Conservation (phyloP, 2,888 invertebrate genomes). For the Pterobdella sp. region DNA sequence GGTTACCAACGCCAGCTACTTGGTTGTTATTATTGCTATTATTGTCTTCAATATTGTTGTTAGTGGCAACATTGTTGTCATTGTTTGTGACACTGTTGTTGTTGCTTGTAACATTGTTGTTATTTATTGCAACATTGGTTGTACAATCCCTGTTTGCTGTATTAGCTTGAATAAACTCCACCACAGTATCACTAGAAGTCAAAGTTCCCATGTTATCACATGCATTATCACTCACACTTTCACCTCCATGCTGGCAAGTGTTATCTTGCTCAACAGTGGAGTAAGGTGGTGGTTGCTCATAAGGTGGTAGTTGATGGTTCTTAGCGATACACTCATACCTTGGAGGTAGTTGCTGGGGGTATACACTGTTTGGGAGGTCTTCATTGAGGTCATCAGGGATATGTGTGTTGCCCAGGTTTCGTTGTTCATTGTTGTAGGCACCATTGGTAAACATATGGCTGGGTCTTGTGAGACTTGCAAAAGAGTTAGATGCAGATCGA, state of each 20-base stretch:
- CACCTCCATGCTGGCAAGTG: not conserved
- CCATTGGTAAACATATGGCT: not conserved
- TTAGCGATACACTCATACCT: not conserved
- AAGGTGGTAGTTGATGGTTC: not conserved
- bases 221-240: not conserved
- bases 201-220: not conserved
- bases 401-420: not conserved
- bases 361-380: not conserved
- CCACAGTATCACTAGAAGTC: not conserved
- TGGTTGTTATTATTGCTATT: slow-evolving; percentile 8
- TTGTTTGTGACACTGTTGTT: not conserved
- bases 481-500: too few relatives aligned
- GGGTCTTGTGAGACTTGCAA: not conserved
- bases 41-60: not conserved
- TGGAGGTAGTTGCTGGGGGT: not conserved
- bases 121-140: not conserved
- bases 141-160: not conserved
- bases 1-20: too few relatives aligned
- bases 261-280: not conserved
- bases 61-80: not conserved
- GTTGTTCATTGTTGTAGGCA: slow-evolving; percentile 10
- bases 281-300: not conserved
- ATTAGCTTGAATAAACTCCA: not conserved
- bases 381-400: not conserved
- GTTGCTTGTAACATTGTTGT: not conserved